A percentile compares a stretch with the other conserved stretches of the same genome.
Evolutionary conservation across 2,113 vertebrate species (phyloP).

Genomic region (Albula goreensis): DNA sequence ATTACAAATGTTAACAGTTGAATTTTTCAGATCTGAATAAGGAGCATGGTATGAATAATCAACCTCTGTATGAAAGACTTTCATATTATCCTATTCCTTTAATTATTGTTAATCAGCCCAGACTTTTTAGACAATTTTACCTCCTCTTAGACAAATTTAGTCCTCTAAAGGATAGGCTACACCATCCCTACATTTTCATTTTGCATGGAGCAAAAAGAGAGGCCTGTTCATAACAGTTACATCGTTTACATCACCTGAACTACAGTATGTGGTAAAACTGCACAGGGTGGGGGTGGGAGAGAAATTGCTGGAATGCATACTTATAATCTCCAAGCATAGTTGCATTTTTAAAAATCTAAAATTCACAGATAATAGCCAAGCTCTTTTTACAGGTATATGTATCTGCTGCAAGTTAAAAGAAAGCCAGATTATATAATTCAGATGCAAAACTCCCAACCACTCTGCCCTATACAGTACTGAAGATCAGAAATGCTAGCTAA

Average conservation of each 20-base stretch:
- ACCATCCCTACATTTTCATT: not conserved
- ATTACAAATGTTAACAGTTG: not conserved
- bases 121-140: not conserved
- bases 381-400: not conserved
- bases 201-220: not conserved
- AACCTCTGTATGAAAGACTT: not conserved
- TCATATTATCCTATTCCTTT: not conserved
- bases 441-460: not conserved
- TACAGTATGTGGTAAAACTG: not conserved
- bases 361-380: not conserved
- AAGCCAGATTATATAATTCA: not conserved
- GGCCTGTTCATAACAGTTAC: not conserved
- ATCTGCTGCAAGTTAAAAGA: not conserved
- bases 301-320: not conserved
- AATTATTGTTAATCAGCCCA: not conserved
- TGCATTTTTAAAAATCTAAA: not conserved
- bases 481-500: not conserved
- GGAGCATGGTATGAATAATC: not conserved
- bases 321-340: not conserved
- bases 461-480: not conserved
- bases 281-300: not conserved
- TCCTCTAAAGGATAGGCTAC: not conserved
- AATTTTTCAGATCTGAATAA: not conserved
- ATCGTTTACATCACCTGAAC: not conserved
- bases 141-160: not conserved